phyloP scores from a whole-genome alignment of 2,797 vertebrate genomes.

The Sebastes jordani region DNA sequence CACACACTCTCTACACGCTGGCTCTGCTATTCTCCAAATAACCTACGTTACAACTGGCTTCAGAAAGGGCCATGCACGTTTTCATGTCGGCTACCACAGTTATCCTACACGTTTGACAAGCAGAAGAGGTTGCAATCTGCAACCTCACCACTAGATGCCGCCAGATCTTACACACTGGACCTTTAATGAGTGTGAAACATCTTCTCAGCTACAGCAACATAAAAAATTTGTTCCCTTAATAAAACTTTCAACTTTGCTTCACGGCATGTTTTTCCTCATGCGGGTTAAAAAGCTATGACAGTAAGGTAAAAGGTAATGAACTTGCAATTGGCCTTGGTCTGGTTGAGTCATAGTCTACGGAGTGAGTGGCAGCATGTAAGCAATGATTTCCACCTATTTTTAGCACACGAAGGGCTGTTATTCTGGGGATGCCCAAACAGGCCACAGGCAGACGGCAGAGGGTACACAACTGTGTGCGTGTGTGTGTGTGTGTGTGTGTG shows the following conservation, averaged over 20 bases:
- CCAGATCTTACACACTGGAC: background rate
- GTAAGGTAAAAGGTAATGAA: background rate
- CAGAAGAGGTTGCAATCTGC: no score
- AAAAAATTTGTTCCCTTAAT: background rate
- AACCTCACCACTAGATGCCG: background rate
- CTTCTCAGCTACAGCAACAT: background rate
- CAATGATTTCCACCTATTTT: constrained; percentile 75
- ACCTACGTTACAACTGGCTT: background rate
- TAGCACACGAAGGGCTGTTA: constrained; percentile 69
- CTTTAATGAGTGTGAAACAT: background rate
- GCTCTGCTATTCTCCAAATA: background rate
- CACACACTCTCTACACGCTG: background rate
- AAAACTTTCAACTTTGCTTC: background rate
- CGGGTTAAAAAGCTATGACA: background rate
- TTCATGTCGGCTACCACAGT: background rate
- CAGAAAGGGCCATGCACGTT: background rate
- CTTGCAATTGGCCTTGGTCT: constrained; percentile 1
- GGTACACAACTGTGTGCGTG: constrained; percentile 27
- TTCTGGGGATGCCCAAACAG: constrained; percentile 68
- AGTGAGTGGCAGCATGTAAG: constrained; percentile 45
- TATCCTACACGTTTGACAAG: background rate
- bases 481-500: background rate
- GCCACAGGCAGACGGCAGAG: constrained; percentile 16
- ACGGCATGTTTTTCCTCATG: background rate
- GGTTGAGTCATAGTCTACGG: constrained; percentile 12